These are phyloP conservation scores for Microhierax caerulescens DNA, from an alignment of 2,797 vertebrate species.

Conservation along the genomic window DNA sequence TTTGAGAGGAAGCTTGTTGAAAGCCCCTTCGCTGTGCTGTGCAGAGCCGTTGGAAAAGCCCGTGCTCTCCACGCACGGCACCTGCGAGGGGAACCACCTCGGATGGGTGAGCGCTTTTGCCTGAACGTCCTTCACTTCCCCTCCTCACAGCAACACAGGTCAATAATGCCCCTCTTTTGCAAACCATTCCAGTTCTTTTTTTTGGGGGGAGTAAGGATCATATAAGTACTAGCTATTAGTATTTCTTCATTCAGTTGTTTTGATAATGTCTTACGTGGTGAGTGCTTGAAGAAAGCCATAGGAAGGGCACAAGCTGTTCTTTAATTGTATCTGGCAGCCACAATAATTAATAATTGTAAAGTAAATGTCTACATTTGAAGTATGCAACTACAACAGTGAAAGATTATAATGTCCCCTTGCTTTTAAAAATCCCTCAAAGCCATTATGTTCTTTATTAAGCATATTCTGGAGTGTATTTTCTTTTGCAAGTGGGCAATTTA, in stretches of 20 bases:
- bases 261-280: not conserved
- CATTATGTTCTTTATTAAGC: not conserved
- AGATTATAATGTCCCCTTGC: not conserved
- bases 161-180: not conserved
- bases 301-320: not conserved
- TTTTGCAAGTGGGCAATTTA: not conserved
- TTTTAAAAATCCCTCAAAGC: constrained; percentile 45
- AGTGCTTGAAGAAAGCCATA: not conserved
- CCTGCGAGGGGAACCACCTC: not conserved
- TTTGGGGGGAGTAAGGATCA: not conserved
- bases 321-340: not conserved
- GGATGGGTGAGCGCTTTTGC: not conserved
- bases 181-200: not conserved
- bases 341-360: constrained; percentile 37
- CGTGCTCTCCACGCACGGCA: not conserved
- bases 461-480: constrained; percentile 4
- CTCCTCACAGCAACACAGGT: not conserved
- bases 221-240: not conserved
- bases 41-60: constrained; percentile 23
- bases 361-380: constrained; percentile 16
- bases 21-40: not conserved
- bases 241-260: not conserved
- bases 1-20: not conserved
- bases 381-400: not conserved
- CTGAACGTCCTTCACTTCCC: not conserved